Evolutionary conservation across 2,888 invertebrate species (phyloP).

Genomic region (Nephrotoma appendiculata): DNA sequence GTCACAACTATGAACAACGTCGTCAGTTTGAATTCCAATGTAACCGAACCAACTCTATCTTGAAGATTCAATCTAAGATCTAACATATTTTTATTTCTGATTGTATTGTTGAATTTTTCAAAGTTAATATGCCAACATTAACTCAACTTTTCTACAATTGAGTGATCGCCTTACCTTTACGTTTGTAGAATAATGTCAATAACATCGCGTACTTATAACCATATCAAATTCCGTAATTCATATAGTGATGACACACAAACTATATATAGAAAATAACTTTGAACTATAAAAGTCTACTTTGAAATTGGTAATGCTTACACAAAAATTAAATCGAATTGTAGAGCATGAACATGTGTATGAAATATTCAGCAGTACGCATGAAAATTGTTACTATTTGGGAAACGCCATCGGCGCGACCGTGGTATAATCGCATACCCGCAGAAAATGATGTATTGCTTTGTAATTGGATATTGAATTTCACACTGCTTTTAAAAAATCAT

Average conservation of each 20-base stretch:
- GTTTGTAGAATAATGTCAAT: not conserved
- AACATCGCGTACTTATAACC: not conserved
- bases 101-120: too few relatives aligned
- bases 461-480: not conserved
- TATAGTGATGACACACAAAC: not conserved
- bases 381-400: too few relatives aligned
- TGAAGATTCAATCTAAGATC: too few relatives aligned
- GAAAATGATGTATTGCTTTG: too few relatives aligned
- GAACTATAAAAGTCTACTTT: not conserved
- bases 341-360: not conserved
- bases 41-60: too few relatives aligned
- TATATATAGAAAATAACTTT: not conserved
- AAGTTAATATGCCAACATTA: too few relatives aligned
- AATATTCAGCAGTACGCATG: not conserved
- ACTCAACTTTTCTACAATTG: not conserved
- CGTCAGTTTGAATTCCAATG: too few relatives aligned
- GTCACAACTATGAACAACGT: too few relatives aligned
- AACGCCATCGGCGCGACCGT: too few relatives aligned
- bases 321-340: not conserved
- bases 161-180: not conserved
- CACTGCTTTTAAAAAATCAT: not conserved
- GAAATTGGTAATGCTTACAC: not conserved
- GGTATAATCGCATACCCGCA: not conserved
- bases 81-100: too few relatives aligned
- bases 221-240: not conserved